Percentiles rank a stretch among this genome's conserved stretches.
These are phyloP conservation scores for Sphaeridia pumilis DNA, from an alignment of 2,888 invertebrate genomes.

Conservation along the genomic window DNA sequence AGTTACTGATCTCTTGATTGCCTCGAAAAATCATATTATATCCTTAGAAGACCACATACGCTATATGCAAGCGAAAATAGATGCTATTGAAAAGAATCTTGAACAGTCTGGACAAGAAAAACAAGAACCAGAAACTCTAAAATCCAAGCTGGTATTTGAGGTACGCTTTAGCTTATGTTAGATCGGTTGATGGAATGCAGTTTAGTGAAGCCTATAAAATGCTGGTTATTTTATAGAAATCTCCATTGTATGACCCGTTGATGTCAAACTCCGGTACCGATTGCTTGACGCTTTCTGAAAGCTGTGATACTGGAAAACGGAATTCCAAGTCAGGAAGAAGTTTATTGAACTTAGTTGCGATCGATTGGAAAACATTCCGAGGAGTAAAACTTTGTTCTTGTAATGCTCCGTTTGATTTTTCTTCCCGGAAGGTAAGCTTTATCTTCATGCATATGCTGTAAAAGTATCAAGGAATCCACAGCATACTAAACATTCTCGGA, in stretches of 20 bases:
- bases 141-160: no score
- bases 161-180: no score
- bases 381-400: conserved; percentile 80
- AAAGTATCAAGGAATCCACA: no score
- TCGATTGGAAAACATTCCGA: conserved; percentile 87
- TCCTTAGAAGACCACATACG: conserved; percentile 82
- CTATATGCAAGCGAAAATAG: conserved; percentile 45
- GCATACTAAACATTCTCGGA: no score
- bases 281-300: not conserved
- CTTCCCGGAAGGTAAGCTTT: conserved; percentile 68
- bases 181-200: no score
- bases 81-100: conserved; percentile 23
- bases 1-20: conserved; percentile 67
- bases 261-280: no score
- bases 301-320: conserved; percentile 15
- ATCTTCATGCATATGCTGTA: no score
- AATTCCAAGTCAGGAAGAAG: no score
- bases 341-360: conserved; percentile 69
- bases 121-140: no score
- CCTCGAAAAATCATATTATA: conserved; percentile 75
- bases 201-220: no score
- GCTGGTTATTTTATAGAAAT: not conserved
- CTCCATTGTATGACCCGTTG: conserved; percentile 22
- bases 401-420: conserved; percentile 82
- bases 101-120: no score